These are phyloP conservation scores for Anthoscopus minutus DNA, from an alignment of 2,113 vertebrate species.

Conservation along the genomic window DNA sequence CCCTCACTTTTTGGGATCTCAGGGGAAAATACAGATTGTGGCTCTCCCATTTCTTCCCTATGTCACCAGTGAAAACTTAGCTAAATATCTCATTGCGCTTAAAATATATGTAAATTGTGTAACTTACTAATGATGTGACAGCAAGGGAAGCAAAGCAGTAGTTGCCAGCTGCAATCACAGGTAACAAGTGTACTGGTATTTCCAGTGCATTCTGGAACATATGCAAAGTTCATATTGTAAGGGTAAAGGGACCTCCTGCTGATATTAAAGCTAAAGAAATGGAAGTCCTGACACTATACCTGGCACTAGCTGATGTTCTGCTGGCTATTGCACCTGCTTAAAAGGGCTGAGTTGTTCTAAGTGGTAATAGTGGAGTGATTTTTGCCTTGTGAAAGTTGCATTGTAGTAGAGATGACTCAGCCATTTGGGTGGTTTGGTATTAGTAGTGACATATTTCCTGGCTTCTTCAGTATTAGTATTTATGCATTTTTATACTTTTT, in stretches of 20 bases:
- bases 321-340: neutral
- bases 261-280: neutral
- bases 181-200: neutral
- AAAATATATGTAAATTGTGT: neutral
- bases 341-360: neutral
- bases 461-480: neutral
- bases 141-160: neutral
- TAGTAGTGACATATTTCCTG: neutral
- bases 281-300: neutral
- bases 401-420: fast-evolving
- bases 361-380: neutral
- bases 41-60: neutral
- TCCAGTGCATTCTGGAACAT: neutral
- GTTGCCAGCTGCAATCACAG: neutral
- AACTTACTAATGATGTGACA: neutral
- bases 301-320: neutral
- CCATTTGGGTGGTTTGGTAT: neutral
- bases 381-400: neutral
- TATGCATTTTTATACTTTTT: neutral
- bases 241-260: neutral
- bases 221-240: neutral
- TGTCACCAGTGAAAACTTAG: neutral
- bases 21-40: neutral
- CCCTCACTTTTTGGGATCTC: neutral
- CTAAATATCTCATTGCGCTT: neutral